Conservation (phyloP, 2,888 invertebrate genomes). For the Nemotelus pantherinus region DNA sequence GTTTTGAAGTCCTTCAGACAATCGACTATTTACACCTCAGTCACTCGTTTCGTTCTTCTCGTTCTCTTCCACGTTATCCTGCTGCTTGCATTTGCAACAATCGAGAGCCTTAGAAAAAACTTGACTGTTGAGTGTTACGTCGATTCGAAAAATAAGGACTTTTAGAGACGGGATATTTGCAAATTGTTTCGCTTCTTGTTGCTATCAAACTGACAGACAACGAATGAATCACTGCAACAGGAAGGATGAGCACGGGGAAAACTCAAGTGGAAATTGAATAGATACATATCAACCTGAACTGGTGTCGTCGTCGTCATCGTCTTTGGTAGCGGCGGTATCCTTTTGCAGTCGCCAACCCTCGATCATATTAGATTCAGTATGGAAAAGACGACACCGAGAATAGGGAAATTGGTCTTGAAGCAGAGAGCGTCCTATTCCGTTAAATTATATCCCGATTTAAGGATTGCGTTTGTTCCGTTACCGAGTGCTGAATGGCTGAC, state of each 20-base stretch:
- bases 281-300: slow-evolving; percentile 9
- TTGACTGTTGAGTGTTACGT: background rate
- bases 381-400: background rate
- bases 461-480: slow-evolving; percentile 23
- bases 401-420: slow-evolving; percentile 23
- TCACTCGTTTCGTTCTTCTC: background rate
- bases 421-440: slow-evolving; percentile 4
- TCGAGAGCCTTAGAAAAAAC: background rate
- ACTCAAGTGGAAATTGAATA: slow-evolving; percentile 2
- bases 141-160: background rate
- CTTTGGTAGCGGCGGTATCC: slow-evolving; percentile 13
- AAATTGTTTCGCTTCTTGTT: background rate
- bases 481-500: slow-evolving; percentile 5
- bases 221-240: background rate
- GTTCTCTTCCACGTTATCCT: background rate
- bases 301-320: background rate
- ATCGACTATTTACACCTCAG: slow-evolving; percentile 35
- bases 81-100: background rate
- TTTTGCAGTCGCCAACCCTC: slow-evolving; percentile 1
- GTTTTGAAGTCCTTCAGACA: slow-evolving; percentile 41
- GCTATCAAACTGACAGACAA: background rate
- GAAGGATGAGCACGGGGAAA: slow-evolving; percentile 2
- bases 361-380: background rate
- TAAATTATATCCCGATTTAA: slow-evolving; percentile 26
- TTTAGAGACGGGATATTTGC: background rate